Evolutionary conservation across 2,797 vertebrate genomes (phyloP).

Genomic region (Pempheris klunzingeri): DNA sequence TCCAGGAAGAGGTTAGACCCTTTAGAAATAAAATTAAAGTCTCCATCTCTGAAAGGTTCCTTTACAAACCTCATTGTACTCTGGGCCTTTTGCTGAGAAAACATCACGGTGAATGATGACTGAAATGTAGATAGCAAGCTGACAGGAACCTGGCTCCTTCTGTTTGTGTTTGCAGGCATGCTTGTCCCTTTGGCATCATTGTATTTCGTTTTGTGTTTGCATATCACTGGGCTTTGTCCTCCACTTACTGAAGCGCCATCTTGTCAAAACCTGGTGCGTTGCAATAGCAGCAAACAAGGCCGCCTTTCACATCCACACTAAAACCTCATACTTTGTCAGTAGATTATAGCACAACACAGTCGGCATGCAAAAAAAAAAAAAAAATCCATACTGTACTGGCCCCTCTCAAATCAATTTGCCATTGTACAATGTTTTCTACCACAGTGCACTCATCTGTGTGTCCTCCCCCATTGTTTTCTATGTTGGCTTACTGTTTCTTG

Average conservation of each 20-base stretch:
- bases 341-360: constrained; percentile 14
- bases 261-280: constrained; percentile 32
- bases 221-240: constrained; percentile 42
- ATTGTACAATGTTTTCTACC: constrained; percentile 25
- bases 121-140: constrained; percentile 16
- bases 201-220: constrained; percentile 44
- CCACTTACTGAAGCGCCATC: background rate
- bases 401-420: constrained; percentile 46
- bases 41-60: constrained; percentile 24
- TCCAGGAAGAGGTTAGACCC: constrained; percentile 44
- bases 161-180: constrained; percentile 20
- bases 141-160: background rate
- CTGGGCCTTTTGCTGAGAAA: constrained; percentile 7
- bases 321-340: constrained; percentile 15
- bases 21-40: constrained; percentile 52
- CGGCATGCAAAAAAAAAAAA: constrained; percentile 26
- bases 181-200: constrained; percentile 23
- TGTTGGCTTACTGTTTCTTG: constrained; percentile 27
- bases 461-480: constrained; percentile 26
- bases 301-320: constrained; percentile 1
- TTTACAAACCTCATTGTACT: constrained; percentile 16
- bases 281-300: constrained; percentile 23
- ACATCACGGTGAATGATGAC: constrained; percentile 23
- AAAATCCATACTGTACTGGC: constrained; percentile 45
- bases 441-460: constrained; percentile 25